These are phyloP conservation scores for Rotaria socialis DNA, from an alignment of 2,888 invertebrate genomes.

Conservation along the genomic window DNA sequence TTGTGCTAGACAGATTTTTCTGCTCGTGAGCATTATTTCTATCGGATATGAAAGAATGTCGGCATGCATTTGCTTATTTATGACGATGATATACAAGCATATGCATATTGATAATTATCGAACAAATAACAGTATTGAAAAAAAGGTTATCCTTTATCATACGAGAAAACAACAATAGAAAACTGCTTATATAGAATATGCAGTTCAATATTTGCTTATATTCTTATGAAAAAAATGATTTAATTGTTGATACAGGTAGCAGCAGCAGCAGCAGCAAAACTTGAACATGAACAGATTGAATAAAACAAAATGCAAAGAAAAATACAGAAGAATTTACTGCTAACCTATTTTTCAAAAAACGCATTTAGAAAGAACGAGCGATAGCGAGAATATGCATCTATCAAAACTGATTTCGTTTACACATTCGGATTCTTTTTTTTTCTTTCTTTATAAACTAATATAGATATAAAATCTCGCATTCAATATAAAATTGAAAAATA, in stretches of 20 bases:
- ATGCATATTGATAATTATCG: background rate
- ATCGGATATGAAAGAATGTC: background rate
- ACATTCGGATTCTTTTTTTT: background rate
- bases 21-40: background rate
- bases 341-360: background rate
- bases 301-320: background rate
- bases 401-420: background rate
- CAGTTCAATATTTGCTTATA: background rate
- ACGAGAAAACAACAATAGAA: background rate
- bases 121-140: background rate
- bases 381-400: background rate
- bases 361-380: background rate
- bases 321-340: background rate
- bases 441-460: background rate
- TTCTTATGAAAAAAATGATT: background rate
- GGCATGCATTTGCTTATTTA: background rate
- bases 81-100: background rate
- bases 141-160: background rate
- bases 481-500: background rate
- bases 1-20: background rate
- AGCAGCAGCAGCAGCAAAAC: background rate
- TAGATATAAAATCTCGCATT: background rate
- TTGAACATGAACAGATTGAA: background rate
- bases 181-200: background rate
- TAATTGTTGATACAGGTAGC: background rate